Conservation (phyloP, 2,888 invertebrate genomes). For the Agonopterix heracliana region DNA sequence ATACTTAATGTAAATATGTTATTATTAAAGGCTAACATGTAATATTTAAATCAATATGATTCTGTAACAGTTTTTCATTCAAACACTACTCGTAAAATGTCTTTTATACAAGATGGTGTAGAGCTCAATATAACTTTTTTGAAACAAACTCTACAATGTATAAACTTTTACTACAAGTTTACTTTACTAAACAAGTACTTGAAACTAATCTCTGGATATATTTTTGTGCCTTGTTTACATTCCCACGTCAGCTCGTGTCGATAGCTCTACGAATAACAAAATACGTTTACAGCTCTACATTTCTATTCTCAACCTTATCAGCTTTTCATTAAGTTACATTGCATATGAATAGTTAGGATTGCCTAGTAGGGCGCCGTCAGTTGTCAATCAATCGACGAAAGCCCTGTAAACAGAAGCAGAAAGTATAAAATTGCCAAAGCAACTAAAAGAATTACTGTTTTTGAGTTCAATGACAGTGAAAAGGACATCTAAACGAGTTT, state of each 20-base stretch:
- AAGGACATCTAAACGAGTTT: too few species aligned
- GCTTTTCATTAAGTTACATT: not conserved
- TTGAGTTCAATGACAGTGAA: conserved; percentile 1
- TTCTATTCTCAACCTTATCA: not conserved
- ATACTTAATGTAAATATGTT: too few species aligned
- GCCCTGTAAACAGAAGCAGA: conserved; percentile 20
- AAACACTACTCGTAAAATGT: too few species aligned
- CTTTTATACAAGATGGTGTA: too few species aligned
- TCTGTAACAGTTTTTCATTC: too few species aligned
- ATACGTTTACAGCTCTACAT: not conserved
- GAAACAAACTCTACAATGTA: too few species aligned
- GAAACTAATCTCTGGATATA: conserved; percentile 37
- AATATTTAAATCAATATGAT: too few species aligned
- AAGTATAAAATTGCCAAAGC: conserved; percentile 28
- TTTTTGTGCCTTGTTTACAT: conserved; percentile 55
- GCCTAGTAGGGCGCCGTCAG: conserved; percentile 31
- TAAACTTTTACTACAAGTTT: conserved; percentile 2
- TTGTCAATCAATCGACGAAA: conserved; percentile 44
- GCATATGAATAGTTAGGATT: conserved; percentile 5
- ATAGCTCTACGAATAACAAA: conserved; percentile 29
- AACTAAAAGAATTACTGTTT: conserved; percentile 4
- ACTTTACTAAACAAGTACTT: conserved; percentile 28
- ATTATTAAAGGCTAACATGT: too few species aligned
- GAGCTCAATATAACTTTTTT: too few species aligned
- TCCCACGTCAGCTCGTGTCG: conserved; percentile 63